Conservation (phyloP, 1,140 invertebrate species). For the Rhizoglyphus robini region DNA sequence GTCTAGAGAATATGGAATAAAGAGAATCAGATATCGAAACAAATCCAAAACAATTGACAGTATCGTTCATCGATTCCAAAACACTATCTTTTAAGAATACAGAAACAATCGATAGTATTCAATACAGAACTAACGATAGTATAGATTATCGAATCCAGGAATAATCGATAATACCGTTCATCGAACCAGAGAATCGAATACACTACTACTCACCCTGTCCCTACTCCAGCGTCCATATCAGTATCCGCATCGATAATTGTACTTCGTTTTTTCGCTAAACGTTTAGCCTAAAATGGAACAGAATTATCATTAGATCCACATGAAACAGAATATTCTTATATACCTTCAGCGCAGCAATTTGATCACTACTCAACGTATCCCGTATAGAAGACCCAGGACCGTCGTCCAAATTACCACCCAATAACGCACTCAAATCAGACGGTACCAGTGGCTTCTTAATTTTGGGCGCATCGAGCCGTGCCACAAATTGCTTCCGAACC, state of each 20-base stretch:
- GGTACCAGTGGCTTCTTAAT: slow-evolving; percentile 43
- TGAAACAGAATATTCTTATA: not conserved
- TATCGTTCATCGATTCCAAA: not conserved
- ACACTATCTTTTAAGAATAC: no score
- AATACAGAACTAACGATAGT: no score
- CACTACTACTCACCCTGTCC: not conserved
- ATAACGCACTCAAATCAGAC: slow-evolving; percentile 39
- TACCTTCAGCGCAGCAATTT: slow-evolving; percentile 22
- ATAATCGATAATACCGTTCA: no score
- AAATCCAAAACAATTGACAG: not conserved
- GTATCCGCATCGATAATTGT: slow-evolving; percentile 76
- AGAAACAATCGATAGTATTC: no score
- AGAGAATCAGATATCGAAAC: not conserved
- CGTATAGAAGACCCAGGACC: not conserved
- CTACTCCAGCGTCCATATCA: slow-evolving; percentile 16
- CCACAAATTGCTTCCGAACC: slow-evolving; percentile 60
- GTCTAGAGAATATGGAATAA: not conserved
- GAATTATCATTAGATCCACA: not conserved
- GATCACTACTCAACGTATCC: slow-evolving; percentile 15
- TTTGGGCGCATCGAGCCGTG: slow-evolving; percentile 81
- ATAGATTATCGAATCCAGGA: no score
- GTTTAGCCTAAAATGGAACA: slow-evolving; percentile 58
- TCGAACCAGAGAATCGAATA: no score
- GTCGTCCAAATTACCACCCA: not conserved
- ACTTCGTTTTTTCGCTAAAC: slow-evolving; percentile 85